Evolutionary conservation across 2,797 vertebrate genomes (phyloP).

Genomic region (Gymnocypris eckloni): DNA sequence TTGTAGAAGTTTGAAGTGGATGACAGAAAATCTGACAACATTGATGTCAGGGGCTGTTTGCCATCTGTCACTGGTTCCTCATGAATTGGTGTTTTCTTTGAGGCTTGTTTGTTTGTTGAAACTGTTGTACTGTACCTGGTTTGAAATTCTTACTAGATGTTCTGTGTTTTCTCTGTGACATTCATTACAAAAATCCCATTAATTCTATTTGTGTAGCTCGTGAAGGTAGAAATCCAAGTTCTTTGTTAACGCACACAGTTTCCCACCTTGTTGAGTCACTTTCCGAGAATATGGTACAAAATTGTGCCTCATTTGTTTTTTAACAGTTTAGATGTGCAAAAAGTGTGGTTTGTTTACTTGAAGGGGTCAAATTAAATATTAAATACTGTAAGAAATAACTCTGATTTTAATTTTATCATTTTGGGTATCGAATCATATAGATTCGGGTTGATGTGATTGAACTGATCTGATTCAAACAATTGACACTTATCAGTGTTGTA

Average conservation of each 20-base stretch:
- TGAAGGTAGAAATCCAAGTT: neutral
- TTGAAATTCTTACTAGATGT: neutral
- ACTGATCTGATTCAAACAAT: too few species aligned
- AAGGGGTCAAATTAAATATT: neutral
- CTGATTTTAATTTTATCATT: too few species aligned
- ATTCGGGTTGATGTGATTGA: too few species aligned
- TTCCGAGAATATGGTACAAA: neutral
- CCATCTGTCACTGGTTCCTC: conserved; percentile 35
- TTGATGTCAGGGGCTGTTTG: conserved; percentile 40
- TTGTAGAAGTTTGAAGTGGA: conserved; percentile 28
- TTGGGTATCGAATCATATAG: too few species aligned
- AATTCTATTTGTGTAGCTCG: neutral
- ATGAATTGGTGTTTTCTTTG: conserved; percentile 47
- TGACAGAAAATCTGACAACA: conserved; percentile 36
- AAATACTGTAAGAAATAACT: too few species aligned
- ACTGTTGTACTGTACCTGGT: conserved; percentile 15
- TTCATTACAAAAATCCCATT: conserved; percentile 26
- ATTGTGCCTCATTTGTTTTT: neutral
- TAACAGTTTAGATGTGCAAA: neutral
- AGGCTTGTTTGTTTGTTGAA: conserved; percentile 33
- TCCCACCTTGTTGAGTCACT: neutral
- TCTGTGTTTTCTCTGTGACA: conserved; percentile 22
- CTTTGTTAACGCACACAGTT: neutral
- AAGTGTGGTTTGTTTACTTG: neutral
- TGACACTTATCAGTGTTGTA: too few species aligned